phyloP scores from a whole-genome alignment of 2,797 vertebrate species.

The Chromis chromis region DNA sequence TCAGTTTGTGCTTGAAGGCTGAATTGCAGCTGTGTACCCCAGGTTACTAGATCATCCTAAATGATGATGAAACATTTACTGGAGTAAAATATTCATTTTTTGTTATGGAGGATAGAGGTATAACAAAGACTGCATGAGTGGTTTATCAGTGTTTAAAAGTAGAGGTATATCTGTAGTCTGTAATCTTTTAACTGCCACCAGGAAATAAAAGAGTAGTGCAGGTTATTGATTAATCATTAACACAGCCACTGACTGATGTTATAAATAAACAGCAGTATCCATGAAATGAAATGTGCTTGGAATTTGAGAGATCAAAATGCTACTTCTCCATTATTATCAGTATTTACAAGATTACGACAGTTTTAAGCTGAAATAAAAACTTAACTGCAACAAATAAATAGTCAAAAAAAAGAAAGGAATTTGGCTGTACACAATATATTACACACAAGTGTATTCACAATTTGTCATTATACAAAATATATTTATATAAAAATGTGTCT shows the following conservation, averaged over 20 bases:
- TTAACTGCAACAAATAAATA: slow-evolving; percentile 75
- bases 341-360: slow-evolving; percentile 35
- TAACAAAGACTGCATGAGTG: neutral
- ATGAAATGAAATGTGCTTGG: slow-evolving; percentile 42
- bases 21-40: slow-evolving; percentile 15
- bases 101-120: neutral
- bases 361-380: slow-evolving; percentile 40
- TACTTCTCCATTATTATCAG: slow-evolving; percentile 29
- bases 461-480: slow-evolving; percentile 58
- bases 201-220: slow-evolving; percentile 13
- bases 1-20: slow-evolving; percentile 2
- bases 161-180: slow-evolving; percentile 10
- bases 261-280: slow-evolving; percentile 32
- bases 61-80: slow-evolving; percentile 1
- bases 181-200: no score
- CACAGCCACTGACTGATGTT: slow-evolving; percentile 2
- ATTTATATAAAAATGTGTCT: slow-evolving; percentile 28
- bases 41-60: neutral
- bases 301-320: slow-evolving; percentile 12
- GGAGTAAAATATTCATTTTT: slow-evolving; percentile 2
- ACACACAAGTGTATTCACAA: slow-evolving; percentile 59
- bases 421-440: slow-evolving; percentile 71
- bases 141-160: slow-evolving; percentile 3
- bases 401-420: slow-evolving; percentile 29
- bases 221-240: slow-evolving; percentile 23